Evolutionary conservation across 2,888 invertebrate species (phyloP), one percentile per base, ranked within the genome.

Genomic region (Gastracanthus pulcherrimus): DNA sequence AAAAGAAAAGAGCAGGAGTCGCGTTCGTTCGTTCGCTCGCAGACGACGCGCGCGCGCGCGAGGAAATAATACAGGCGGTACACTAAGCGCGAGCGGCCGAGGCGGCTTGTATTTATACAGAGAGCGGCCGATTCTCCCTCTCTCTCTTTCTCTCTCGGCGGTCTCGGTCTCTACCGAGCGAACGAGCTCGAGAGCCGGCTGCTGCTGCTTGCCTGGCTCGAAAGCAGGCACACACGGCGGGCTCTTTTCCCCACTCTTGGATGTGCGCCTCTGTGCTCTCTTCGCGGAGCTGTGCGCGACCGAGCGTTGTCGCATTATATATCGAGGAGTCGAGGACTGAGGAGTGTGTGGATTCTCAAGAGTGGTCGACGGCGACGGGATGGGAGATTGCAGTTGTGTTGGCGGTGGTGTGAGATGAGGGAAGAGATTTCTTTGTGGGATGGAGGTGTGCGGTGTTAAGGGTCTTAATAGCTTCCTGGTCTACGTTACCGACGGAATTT

Each of bases 71-170:
- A 64, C 76, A 19, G 76, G 58, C 75, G 78, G 58, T 41, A 19
- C 45, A 90, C 90, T 90, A 90, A 89, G 87, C 88, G 88, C 85
- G 87, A 87, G 86, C 87, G 85, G 87, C 84, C 87, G 86, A 83
- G 80, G 84, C 85, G 84, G 87, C 88, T 88, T 87, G 90, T 91
- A 91, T 91, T 91, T 90, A 91, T 91, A 90, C 89, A 84, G 85
- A 85, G 86, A 84, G 84, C 84, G 85, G 84, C 86, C 80, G 69
- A 51, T 26, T 55, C 51, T 26, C 51, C 80, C 72, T 82, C 78
- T 76, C 82, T 79, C 85, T 79, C 85, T 84, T 62, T 60, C 80
- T 76, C 80, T n/a, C n/a, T n/a, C n/a, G n/a, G 4, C 77, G 11
- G 41, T 60, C 58, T 26, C 34, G 13, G 19, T 16, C 31, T n/a